Evolutionary conservation across 2,797 vertebrate species (phyloP).

Genomic region (Hozukius guyotensis): DNA sequence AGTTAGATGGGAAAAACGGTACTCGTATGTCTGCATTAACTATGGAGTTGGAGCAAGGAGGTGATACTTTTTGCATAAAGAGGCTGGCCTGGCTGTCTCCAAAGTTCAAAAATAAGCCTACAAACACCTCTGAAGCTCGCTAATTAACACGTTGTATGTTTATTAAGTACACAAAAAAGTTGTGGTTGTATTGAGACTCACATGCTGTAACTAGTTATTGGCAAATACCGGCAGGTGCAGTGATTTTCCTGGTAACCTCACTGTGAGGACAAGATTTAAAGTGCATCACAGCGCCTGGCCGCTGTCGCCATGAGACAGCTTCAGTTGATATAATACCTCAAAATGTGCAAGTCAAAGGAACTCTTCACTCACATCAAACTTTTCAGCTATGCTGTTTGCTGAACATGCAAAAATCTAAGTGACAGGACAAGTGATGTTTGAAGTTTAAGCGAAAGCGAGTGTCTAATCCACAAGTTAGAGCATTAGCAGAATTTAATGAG

Average conservation of each 20-base stretch:
- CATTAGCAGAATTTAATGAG: constrained; percentile 1
- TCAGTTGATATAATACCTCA: background rate
- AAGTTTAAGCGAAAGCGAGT: background rate
- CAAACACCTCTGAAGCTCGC: background rate
- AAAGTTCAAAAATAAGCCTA: background rate
- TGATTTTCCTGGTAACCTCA: background rate
- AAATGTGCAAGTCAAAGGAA: too few relatives aligned
- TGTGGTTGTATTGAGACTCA: background rate
- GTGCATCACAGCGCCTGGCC: too few relatives aligned
- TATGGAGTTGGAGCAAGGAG: background rate
- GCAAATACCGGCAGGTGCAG: background rate
- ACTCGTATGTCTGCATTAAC: background rate
- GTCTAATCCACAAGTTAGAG: constrained; percentile 1
- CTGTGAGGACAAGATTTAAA: background rate
- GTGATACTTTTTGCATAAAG: background rate
- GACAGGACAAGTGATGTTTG: background rate
- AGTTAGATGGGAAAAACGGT: background rate
- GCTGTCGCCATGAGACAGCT: background rate
- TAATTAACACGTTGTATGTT: background rate
- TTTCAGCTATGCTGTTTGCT: background rate
- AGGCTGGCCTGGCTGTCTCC: accelerated
- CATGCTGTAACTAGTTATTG: background rate
- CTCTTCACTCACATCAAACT: background rate
- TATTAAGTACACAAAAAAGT: background rate
- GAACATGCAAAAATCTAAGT: background rate